phyloP scores from a whole-genome alignment of 1,140 invertebrate genomes.

The Charaxes varanes region DNA sequence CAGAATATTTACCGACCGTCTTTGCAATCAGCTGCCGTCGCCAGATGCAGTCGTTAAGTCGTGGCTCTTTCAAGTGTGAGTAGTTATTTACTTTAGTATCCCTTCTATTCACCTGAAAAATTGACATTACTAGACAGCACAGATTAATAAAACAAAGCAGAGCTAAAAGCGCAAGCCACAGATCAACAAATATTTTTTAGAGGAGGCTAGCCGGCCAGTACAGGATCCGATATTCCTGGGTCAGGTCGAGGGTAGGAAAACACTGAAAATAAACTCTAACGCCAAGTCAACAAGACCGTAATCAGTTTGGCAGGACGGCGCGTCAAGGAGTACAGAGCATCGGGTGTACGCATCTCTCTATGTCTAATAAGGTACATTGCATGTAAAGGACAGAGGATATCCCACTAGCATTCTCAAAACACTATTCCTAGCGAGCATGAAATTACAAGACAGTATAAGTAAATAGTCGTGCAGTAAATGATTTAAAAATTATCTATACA shows the following conservation, averaged over 20 bases:
- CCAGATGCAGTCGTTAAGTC: no score
- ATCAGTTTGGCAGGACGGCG: conserved; percentile 38
- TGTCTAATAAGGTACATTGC: conserved; percentile 10
- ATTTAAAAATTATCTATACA: no score
- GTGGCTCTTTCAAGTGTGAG: no score
- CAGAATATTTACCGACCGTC: no score
- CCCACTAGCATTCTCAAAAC: conserved; percentile 69
- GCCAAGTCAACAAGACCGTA: conserved; percentile 66
- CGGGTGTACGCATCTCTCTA: conserved; percentile 8
- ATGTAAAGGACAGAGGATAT: conserved; percentile 38
- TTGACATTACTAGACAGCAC: conserved; percentile 24
- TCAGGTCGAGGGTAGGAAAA: conserved; percentile 65
- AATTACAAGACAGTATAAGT: conserved; percentile 35
- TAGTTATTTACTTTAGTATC: no score
- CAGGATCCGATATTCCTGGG: conserved; percentile 58
- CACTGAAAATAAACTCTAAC: conserved; percentile 75
- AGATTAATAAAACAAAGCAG: conserved; percentile 38
- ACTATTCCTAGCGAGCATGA: conserved; percentile 63
- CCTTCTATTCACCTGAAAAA: conserved; percentile 32
- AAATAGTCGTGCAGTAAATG: neutral
- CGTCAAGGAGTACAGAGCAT: conserved; percentile 11
- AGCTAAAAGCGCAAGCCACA: conserved; percentile 59
- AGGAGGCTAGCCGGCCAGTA: conserved; percentile 68
- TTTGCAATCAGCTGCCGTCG: no score
- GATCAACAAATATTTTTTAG: conserved; percentile 47